Percentiles rank a stretch among this genome's conserved stretches.
These are phyloP conservation scores for Zophobas atratus DNA, from an alignment of 1,140 invertebrate species.

Conservation along the genomic window DNA sequence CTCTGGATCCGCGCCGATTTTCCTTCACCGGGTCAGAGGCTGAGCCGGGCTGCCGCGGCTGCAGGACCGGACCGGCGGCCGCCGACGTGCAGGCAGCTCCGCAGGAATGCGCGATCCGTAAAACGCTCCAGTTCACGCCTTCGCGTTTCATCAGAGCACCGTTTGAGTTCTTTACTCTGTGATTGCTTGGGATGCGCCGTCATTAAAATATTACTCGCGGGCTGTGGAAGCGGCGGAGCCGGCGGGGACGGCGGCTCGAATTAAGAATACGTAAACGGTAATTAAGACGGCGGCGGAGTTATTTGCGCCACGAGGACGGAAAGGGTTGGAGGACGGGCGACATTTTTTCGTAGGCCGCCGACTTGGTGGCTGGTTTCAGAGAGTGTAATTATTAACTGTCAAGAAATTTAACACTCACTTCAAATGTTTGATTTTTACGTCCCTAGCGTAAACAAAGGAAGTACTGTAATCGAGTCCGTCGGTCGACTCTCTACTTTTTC, in stretches of 20 bases:
- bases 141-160: constrained; percentile 45
- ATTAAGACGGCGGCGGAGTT: background rate
- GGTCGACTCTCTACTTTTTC: too few species aligned
- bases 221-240: constrained; percentile 6
- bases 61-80: background rate
- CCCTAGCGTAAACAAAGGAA: too few species aligned
- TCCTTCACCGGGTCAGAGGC: constrained; percentile 4
- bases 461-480: too few species aligned
- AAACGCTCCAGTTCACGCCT: constrained; percentile 46
- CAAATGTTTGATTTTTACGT: too few species aligned
- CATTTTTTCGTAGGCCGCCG: too few species aligned
- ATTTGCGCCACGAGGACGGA: background rate
- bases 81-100: constrained; percentile 1
- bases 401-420: too few species aligned
- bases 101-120: constrained; percentile 7
- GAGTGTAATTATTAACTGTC: too few species aligned
- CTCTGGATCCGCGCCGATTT: background rate
- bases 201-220: constrained; percentile 47
- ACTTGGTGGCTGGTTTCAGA: too few species aligned
- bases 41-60: background rate
- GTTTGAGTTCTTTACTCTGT: constrained; percentile 45
- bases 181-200: constrained; percentile 43
- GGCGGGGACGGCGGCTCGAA: background rate
- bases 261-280: background rate
- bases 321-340: too few species aligned